Evolutionary conservation across 2,113 vertebrate species (phyloP).

Genomic region (Canis aureus): DNA sequence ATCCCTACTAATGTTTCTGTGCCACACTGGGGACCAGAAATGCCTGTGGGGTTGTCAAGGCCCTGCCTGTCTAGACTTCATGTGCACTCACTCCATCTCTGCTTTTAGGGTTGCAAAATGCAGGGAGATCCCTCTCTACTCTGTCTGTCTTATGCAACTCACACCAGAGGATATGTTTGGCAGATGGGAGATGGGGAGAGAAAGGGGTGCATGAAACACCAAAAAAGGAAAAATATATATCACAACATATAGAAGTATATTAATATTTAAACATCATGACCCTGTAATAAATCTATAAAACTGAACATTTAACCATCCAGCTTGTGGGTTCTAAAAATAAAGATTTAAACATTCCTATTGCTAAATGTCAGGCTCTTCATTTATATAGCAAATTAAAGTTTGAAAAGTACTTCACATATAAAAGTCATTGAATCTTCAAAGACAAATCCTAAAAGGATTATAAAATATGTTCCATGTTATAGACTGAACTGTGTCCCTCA

Average conservation of each 20-base stretch:
- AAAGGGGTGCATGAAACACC: background rate
- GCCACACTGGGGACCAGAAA: background rate
- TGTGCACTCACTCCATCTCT: background rate
- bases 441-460: background rate
- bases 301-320: background rate
- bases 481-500: background rate
- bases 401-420: slow-evolving; percentile 31
- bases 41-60: background rate
- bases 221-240: background rate
- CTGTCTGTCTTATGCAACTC: background rate
- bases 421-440: background rate
- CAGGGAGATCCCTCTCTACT: background rate
- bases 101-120: background rate
- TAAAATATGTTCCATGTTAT: background rate
- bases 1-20: background rate
- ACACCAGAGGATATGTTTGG: background rate
- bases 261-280: slow-evolving; percentile 40
- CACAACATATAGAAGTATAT: background rate
- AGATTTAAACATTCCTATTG: slow-evolving; percentile 43
- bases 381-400: slow-evolving; percentile 35
- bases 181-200: background rate
- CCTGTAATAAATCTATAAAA: slow-evolving; percentile 34
- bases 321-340: slow-evolving; percentile 55
- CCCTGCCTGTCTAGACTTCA: background rate
- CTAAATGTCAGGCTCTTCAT: slow-evolving; percentile 55